A percentile compares a stretch with the other conserved stretches of the same genome.
These are phyloP conservation scores for Thereva unica DNA, from an alignment of 2,888 invertebrate species.

Conservation along the genomic window DNA sequence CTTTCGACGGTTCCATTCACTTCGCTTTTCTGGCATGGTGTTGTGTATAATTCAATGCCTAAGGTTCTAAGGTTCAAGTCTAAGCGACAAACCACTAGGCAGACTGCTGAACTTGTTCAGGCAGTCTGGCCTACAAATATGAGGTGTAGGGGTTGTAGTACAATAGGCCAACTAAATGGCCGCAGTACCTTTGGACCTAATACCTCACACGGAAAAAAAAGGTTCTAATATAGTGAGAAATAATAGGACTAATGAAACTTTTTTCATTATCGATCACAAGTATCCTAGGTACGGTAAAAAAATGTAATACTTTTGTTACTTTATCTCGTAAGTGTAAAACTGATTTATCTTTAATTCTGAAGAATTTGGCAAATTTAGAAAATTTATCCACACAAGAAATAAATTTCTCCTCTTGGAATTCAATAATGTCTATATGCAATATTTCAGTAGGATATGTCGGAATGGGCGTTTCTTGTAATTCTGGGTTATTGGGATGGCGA, in stretches of 20 bases:
- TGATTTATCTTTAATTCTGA: slow-evolving; percentile 29
- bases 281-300: slow-evolving; percentile 27
- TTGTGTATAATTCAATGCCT: slow-evolving; percentile 11
- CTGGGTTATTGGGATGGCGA: slow-evolving; percentile 21
- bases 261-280: slow-evolving; percentile 23
- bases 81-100: no score
- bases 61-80: no score
- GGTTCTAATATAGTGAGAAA: slow-evolving; percentile 22
- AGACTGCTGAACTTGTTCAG: no score
- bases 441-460: slow-evolving; percentile 25
- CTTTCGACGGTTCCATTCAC: slow-evolving; percentile 20
- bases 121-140: no score
- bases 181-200: no score
- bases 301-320: slow-evolving; percentile 32
- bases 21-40: slow-evolving; percentile 2
- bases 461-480: slow-evolving; percentile 35
- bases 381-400: slow-evolving; percentile 20
- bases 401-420: slow-evolving; percentile 6
- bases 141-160: no score
- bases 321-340: slow-evolving; percentile 30
- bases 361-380: slow-evolving; percentile 29
- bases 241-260: slow-evolving; percentile 26
- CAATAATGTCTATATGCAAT: slow-evolving; percentile 26
- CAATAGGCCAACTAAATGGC: no score
- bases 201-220: no score